Conservation (phyloP, 1,140 invertebrate genomes). For the Drosophila baimaii region DNA sequence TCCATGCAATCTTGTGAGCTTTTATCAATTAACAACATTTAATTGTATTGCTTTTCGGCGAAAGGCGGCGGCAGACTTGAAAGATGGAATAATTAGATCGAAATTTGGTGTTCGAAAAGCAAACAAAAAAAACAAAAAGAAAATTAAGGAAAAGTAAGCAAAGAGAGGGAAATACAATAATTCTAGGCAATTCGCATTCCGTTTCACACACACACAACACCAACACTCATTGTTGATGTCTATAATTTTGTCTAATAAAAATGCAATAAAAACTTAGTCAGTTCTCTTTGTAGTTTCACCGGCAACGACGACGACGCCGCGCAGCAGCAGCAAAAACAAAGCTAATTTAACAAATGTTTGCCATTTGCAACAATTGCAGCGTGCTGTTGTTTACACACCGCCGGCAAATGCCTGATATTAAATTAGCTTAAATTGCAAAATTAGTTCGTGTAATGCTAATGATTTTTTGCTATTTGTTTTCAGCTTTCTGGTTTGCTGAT, state of each 20-base stretch:
- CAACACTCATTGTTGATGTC: slow-evolving; percentile 23
- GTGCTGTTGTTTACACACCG: slow-evolving; percentile 25
- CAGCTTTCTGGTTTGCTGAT: background rate
- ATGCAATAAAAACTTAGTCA: slow-evolving; percentile 59
- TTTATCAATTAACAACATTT: slow-evolving; percentile 49
- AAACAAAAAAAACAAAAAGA: slow-evolving; percentile 11
- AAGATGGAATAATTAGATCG: slow-evolving; percentile 61
- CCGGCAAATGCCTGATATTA: slow-evolving; percentile 32
- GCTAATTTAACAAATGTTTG: slow-evolving; percentile 45
- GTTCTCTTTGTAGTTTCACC: slow-evolving; percentile 60
- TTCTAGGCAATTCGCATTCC: slow-evolving; percentile 30
- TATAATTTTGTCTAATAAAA: slow-evolving; percentile 69
- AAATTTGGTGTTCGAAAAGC: slow-evolving; percentile 48
- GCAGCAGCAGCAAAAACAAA: slow-evolving; percentile 12
- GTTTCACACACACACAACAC: background rate
- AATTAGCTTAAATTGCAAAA: slow-evolving; percentile 39
- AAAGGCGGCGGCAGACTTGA: slow-evolving; percentile 23
- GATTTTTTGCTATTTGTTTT: slow-evolving; percentile 12
- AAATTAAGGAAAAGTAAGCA: slow-evolving; percentile 13
- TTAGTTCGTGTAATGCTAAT: slow-evolving; percentile 30
- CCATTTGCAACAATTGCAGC: slow-evolving; percentile 41
- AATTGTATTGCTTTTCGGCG: slow-evolving; percentile 24
- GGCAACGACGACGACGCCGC: too few species aligned
- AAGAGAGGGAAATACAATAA: background rate
- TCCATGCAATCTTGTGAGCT: background rate